Conservation (phyloP, 2,113 vertebrate genomes). For the Saccopteryx leptura region DNA sequence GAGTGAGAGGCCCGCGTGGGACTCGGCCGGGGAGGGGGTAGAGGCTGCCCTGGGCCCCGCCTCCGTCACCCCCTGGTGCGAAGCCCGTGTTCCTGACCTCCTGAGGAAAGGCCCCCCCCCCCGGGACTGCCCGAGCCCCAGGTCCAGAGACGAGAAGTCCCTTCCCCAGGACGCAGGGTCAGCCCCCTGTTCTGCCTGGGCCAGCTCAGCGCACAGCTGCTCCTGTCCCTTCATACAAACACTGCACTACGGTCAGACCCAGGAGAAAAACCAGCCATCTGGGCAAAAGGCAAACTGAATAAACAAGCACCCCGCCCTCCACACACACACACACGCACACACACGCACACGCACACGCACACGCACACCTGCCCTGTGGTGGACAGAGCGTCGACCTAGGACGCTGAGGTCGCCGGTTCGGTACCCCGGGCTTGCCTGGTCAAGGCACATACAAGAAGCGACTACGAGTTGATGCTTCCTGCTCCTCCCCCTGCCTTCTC, state of each 20-base stretch:
- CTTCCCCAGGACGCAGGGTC: fast-evolving
- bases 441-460: too few species aligned
- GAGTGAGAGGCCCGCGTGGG: not conserved
- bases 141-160: not conserved
- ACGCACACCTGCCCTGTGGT: too few species aligned
- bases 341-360: too few species aligned
- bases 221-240: not conserved
- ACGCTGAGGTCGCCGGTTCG: too few species aligned
- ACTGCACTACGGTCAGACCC: not conserved
- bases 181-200: not conserved
- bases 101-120: fast-evolving
- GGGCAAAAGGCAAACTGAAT: not conserved
- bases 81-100: not conserved
- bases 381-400: too few species aligned
- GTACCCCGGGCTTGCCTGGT: too few species aligned
- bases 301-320: not conserved
- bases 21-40: not conserved
- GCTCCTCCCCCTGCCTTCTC: too few species aligned
- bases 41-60: not conserved
- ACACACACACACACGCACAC: too few species aligned
- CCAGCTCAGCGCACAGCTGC: not conserved
- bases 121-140: fast-evolving
- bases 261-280: not conserved
- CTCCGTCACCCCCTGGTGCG: fast-evolving
- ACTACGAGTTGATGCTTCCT: too few species aligned